phyloP scores from a whole-genome alignment of 2,888 invertebrate genomes.

The Hoplodrina ambigua region DNA sequence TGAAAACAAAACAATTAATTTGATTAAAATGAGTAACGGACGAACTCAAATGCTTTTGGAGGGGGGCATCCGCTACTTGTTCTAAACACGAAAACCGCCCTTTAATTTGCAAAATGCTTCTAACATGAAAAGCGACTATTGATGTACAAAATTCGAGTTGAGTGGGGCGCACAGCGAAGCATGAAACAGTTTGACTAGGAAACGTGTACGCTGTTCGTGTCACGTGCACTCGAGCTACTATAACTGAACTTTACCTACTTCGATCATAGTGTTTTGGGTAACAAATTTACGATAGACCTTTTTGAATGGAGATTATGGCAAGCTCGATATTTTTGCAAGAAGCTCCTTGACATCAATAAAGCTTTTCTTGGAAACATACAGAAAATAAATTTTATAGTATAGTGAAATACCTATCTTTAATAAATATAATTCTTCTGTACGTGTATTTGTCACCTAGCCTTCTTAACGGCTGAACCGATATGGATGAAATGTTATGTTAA shows the following conservation, averaged over 20 bases:
- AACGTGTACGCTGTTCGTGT: constrained; percentile 24
- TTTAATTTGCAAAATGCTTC: constrained; percentile 18
- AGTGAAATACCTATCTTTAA: not conserved
- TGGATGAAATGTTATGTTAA: too few relatives aligned
- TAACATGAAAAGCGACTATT: constrained; percentile 6
- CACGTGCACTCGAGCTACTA: constrained; percentile 26
- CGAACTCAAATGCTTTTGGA: too few relatives aligned
- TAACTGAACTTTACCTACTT: constrained; percentile 35
- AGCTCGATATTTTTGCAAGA: not conserved
- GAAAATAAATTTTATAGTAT: not conserved
- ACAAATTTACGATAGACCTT: constrained; percentile 1
- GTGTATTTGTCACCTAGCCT: too few relatives aligned
- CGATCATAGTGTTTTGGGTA: constrained; percentile 3
- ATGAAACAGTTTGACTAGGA: constrained; percentile 41
- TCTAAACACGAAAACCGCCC: not conserved
- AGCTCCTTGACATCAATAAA: not conserved
- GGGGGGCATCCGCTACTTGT: too few relatives aligned
- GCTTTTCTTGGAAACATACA: not conserved
- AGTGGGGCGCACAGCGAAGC: constrained; percentile 19
- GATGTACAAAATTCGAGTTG: constrained; percentile 10
- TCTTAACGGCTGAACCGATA: too few relatives aligned
- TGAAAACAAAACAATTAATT: too few relatives aligned
- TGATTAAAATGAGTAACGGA: too few relatives aligned
- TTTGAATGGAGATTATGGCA: not conserved
- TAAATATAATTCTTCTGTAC: too few relatives aligned